Evolutionary conservation across 2,113 vertebrate species (phyloP), one percentile per base, ranked within the genome.

Genomic region (Sylvicapra grimmia): DNA sequence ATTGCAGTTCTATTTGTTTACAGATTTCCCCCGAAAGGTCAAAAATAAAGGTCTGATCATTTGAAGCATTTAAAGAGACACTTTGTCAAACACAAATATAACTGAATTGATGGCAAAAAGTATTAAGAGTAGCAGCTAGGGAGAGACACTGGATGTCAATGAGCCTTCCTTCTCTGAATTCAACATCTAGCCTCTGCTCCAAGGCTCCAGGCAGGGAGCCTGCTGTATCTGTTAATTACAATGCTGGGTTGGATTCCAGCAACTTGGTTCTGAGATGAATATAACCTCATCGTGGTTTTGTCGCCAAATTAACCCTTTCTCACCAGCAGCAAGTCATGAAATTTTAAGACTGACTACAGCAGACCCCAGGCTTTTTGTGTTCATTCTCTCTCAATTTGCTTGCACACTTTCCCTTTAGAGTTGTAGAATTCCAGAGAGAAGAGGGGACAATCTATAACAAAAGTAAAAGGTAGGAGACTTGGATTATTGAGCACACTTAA

Each of bases 1-100:
- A 65, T 36, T 83, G 14, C 33, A 91, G 61, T 49, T 96, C 65
- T 89, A 11, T 89, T 86, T 95, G 53, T 86, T 97, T 97, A 83
- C 51, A 75, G 10, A 40, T 86, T 93, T 96, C 36, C 77, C 92
- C 36, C 83, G 14, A 88, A 40, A 65, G 21, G 16, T 87, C 56
- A 86, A 92, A 94, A 97, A 95, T 90, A 95, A 97, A 96, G 23
- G 4, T 94, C 88, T 89, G 72, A 53, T 25, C 68, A 91, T 77
- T 61, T 68, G 54, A 92, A 92, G 25, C 27, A 89, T 75, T 94
- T 93, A 31, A 96, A 59, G 23, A 93, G 33, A 33, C 54, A 89
- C 29, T 95, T 93, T 77, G 90, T 93, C 83, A 86, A 86, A 90
- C 13, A 93, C 51, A 96, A 89, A 86, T 72, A 86, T 27, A 92